Evolutionary conservation across 2,888 invertebrate genomes (phyloP), one percentile per base, ranked within the genome.

Genomic region (Sicus ferrugineus): DNA sequence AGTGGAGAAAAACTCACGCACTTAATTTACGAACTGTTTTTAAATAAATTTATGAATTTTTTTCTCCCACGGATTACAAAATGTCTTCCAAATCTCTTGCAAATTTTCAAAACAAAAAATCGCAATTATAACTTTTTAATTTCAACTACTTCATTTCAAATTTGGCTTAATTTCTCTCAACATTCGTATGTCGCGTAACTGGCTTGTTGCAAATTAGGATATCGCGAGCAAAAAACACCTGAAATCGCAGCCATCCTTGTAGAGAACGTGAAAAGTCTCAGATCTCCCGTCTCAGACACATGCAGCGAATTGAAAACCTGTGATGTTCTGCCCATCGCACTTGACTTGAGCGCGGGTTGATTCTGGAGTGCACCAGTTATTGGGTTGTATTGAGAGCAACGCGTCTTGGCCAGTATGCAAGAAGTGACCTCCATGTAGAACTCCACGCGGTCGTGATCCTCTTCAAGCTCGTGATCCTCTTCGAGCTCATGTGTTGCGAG

Each of bases 361-460:
- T 87, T 86, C 82, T 90, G 89, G 3, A 88, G 82, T 70, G 89
- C 89, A 16, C 90, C 91, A 1, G 90, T 90, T 67, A 91, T 90
- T 3, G 91, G 90, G 80, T 91, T 91, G 78, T 86, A 88, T 1
- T 86, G 83, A 59, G 88, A 87, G 82, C 91, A 91, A 67, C 91
- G 86, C 1, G 89, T 83, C 77, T 88, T 89, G 0, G 91, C 90
- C 69, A 91, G 81, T 71, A 91, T 87, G 78, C 91, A 91, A 11
- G 90, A 89, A 2, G 90, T 90, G 38, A 90, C 88, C 78, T 91
- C 91, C 31, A 87, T 89, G 77, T 86, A 89, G 76, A 89, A 88
- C 46, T 72, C 72, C 2, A 80, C 72, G 3, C 79, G 78, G 59
- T 77, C 75, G 14, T 66, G 19, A 58, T 73, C 71, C 2, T 72